phyloP scores from a whole-genome alignment of 2,888 invertebrate genomes.

The Nycteola revayana region DNA sequence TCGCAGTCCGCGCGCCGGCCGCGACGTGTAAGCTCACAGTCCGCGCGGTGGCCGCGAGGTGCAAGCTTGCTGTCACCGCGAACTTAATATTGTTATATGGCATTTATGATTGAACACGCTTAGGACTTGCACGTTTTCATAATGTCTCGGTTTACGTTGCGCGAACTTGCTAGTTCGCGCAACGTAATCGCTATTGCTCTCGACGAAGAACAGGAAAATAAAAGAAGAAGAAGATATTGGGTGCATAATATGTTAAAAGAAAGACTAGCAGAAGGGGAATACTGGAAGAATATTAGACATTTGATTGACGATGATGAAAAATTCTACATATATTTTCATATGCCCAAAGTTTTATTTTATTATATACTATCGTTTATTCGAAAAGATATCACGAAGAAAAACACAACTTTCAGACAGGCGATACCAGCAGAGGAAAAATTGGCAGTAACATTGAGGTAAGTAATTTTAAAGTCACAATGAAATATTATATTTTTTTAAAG shows the following conservation, averaged over 20 bases:
- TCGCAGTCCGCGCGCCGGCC: too few relatives aligned
- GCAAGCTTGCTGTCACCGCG: not conserved
- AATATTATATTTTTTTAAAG: constrained; percentile 1
- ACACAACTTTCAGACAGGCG: constrained; percentile 11
- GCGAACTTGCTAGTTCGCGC: constrained; percentile 5
- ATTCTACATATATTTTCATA: too few relatives aligned
- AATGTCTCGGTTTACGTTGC: constrained; percentile 5
- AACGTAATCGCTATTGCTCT: constrained; percentile 5
- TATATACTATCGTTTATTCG: constrained; percentile 8
- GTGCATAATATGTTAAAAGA: not conserved
- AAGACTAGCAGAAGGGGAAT: constrained; percentile 8
- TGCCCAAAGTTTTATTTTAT: constrained; percentile 9
- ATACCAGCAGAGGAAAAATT: constrained; percentile 11
- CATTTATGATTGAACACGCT: constrained; percentile 3
- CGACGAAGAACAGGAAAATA: constrained; percentile 4
- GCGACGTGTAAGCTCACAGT: too few relatives aligned
- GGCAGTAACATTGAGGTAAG: constrained; percentile 10
- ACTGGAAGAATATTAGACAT: constrained; percentile 7
- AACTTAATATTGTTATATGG: constrained; percentile 1
- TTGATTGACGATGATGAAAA: constrained; percentile 9
- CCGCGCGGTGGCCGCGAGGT: too few relatives aligned
- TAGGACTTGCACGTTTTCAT: constrained; percentile 5
- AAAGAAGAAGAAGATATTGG: constrained; percentile 1
- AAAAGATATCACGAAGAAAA: constrained; percentile 9
- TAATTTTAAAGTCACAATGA: constrained; percentile 3